Evolutionary conservation across 2,888 invertebrate genomes (phyloP).

Genomic region (Hydropsyche betteni): DNA sequence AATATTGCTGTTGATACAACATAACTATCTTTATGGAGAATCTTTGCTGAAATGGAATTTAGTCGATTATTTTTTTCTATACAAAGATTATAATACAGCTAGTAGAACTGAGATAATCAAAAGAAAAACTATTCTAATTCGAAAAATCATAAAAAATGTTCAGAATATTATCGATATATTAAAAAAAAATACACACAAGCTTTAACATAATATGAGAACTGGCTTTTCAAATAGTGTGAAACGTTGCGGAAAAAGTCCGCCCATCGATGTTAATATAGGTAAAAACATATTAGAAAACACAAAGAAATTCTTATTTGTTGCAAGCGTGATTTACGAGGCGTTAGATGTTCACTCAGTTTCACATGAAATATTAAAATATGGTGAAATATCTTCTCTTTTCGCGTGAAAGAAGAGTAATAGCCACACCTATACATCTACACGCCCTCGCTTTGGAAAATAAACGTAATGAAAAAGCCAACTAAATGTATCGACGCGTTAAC

Average conservation of each 20-base stretch:
- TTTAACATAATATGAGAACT: too few relatives aligned
- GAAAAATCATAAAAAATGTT: background rate
- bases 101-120: too few relatives aligned
- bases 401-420: constrained; percentile 22
- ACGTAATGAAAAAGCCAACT: background rate
- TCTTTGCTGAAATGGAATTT: too few relatives aligned
- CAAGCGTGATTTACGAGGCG: constrained; percentile 18
- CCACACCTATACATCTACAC: constrained; percentile 7
- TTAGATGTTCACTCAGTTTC: constrained; percentile 29
- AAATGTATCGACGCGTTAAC: background rate
- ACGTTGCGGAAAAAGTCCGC: too few relatives aligned
- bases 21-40: too few relatives aligned
- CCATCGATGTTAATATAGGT: too few relatives aligned
- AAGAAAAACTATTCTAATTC: background rate
- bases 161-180: background rate
- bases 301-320: constrained; percentile 16
- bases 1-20: background rate
- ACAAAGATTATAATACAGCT: too few relatives aligned
- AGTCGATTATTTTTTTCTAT: too few relatives aligned
- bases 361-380: constrained; percentile 30
- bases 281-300: too few relatives aligned
- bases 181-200: too few relatives aligned
- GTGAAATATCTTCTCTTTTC: constrained; percentile 19
- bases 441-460: background rate
- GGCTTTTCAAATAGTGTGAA: too few relatives aligned